Evolutionary conservation across 2,113 vertebrate species (phyloP).

Genomic region (Plecturocebus donacophilus): DNA sequence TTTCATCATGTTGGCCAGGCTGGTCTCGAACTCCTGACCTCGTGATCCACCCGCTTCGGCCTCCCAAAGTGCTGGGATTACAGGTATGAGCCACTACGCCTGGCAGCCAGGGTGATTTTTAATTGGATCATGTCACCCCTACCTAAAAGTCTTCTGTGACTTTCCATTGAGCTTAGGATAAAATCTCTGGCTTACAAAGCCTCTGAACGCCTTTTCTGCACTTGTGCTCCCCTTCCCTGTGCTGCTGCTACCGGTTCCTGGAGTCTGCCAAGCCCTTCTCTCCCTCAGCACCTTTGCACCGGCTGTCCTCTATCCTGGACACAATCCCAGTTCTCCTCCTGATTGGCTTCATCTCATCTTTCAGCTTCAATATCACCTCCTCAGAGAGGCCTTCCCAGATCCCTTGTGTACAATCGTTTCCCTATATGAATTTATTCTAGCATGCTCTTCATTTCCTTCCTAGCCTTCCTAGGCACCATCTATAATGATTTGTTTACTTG

Average conservation of each 20-base stretch:
- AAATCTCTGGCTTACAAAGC: neutral
- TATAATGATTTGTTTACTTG: neutral
- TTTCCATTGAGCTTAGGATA: neutral
- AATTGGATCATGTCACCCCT: neutral
- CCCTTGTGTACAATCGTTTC: neutral
- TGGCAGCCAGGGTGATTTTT: neutral
- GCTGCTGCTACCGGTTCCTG: neutral
- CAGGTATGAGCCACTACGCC: no score
- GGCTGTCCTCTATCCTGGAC: neutral
- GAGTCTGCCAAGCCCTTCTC: neutral
- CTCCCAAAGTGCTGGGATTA: no score
- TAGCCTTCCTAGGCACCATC: neutral
- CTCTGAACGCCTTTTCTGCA: neutral
- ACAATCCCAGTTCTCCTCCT: neutral
- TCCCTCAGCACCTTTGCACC: neutral
- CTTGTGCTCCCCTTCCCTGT: neutral
- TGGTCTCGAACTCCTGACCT: no score
- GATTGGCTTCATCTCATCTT: neutral
- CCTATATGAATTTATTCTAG: accelerated
- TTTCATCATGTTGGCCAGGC: no score
- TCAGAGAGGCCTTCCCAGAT: neutral
- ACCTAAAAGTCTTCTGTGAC: neutral
- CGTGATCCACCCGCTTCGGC: no score
- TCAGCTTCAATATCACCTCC: neutral
- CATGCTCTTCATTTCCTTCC: neutral